Conservation (phyloP, 2,888 invertebrate species). For the Resseliella maxima region DNA sequence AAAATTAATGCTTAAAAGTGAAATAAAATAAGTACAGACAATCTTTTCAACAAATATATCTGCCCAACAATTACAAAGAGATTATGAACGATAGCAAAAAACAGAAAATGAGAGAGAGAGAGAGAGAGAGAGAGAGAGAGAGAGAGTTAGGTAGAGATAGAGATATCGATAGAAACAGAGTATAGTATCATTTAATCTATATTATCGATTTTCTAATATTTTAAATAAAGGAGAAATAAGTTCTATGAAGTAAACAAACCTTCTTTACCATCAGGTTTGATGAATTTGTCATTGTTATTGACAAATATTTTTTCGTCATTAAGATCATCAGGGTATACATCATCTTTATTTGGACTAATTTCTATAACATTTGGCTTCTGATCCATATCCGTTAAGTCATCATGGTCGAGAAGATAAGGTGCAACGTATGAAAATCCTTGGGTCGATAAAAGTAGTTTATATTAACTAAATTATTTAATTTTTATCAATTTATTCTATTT, state of each 20-base stretch:
- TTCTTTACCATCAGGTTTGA: neutral
- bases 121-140: too few species aligned
- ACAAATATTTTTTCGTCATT: neutral
- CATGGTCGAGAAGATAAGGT: slow-evolving; percentile 28
- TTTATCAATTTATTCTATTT: neutral
- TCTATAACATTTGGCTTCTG: neutral
- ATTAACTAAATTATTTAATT: neutral
- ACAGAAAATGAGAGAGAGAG: too few species aligned
- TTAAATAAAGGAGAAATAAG: neutral
- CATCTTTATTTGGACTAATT: neutral
- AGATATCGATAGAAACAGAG: too few species aligned
- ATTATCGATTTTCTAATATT: neutral
- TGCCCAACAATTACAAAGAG: too few species aligned
- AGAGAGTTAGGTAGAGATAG: too few species aligned
- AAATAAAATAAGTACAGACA: too few species aligned
- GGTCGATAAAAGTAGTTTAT: neutral
- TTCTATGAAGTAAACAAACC: neutral
- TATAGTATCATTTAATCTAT: neutral
- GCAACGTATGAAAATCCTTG: slow-evolving; percentile 59
- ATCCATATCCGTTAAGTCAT: neutral
- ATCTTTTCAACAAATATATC: too few species aligned
- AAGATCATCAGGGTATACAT: too few species aligned
- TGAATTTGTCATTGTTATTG: slow-evolving; percentile 46
- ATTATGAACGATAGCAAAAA: too few species aligned
- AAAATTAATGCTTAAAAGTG: too few species aligned